These are phyloP conservation scores for Saturnia japonica DNA, from an alignment of 2,888 invertebrate species.

Conservation along the genomic window DNA sequence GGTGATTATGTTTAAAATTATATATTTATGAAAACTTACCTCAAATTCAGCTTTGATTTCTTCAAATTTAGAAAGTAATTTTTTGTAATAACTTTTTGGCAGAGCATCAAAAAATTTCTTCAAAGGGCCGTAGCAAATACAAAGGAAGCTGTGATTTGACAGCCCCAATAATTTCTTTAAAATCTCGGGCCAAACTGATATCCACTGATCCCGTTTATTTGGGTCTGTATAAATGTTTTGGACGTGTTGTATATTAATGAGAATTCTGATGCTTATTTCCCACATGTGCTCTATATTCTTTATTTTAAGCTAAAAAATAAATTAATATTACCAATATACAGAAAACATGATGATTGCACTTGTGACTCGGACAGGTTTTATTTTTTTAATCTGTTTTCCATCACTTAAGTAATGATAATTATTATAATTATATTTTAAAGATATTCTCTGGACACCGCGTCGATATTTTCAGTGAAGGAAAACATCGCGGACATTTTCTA, in stretches of 20 bases:
- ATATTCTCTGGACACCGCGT: too few relatives aligned
- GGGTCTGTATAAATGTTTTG: constrained; percentile 85
- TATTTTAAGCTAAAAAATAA: constrained; percentile 78
- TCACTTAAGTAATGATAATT: too few relatives aligned
- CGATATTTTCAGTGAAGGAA: too few relatives aligned
- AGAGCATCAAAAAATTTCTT: constrained; percentile 83
- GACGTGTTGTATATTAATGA: constrained; percentile 84
- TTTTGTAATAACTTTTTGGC: constrained; percentile 80
- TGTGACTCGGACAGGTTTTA: too few relatives aligned
- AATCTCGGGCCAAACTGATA: constrained; percentile 84
- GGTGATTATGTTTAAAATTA: neutral
- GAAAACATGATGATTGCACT: too few relatives aligned
- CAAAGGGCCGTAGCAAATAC: constrained; percentile 83
- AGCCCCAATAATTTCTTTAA: constrained; percentile 83
- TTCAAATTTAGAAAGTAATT: constrained; percentile 76
- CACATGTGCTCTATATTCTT: constrained; percentile 84
- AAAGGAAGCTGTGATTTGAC: constrained; percentile 85
- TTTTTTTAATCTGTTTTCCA: too few relatives aligned
- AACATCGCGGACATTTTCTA: too few relatives aligned
- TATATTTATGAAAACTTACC: constrained; percentile 49
- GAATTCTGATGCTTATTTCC: constrained; percentile 82
- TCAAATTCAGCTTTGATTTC: constrained; percentile 83
- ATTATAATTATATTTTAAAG: too few relatives aligned
- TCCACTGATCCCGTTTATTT: constrained; percentile 82
- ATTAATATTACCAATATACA: neutral